Base-by-base conservation (phyloP, 2,797 vertebrate species). In the Gymnothorax javanicus region DNA sequence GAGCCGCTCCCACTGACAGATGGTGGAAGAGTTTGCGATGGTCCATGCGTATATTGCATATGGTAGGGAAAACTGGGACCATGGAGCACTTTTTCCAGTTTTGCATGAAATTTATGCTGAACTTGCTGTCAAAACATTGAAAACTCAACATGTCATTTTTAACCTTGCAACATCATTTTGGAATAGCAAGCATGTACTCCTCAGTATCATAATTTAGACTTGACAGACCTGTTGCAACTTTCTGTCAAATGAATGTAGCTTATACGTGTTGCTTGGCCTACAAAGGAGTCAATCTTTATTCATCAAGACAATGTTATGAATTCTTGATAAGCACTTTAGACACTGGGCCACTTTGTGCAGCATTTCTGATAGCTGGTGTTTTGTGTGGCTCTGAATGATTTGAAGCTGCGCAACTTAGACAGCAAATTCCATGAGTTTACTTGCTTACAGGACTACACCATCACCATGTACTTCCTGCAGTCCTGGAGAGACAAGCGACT, bases 381-480 rank as follows among this genome's bases (percentile, higher is more conserved):
- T 17, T 15, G 43, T 75, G 3, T 52, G 5, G 33, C 4, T 73
- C 52, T 77, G 43, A 43, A 17, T 17, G 15, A 43, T 77, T 43
- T 43, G 33, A 17, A 20, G 43, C 33, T 52, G 73, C 52, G 2
- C 3, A 77, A 7, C 20, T 33, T 33, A 33, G 0, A 50, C 6
- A 43, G 33, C 33, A 54, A n/a, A 81, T 81, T n/a, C 56, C 56
- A 58, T 4, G 7, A 25, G 56, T 58, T 33, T 0, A 23, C n/a
- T 43, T 62, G 92, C 93, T 92, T 73, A n/a, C 92, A 98, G 97
- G 97, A 98, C 92, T 98, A 98, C 91, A 98, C 97, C 82, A 95
- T 98, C 90, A 98, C 97, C 91, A 98, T 98, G 97, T 98, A 98
- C 91, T 98, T 98, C 92, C 97, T 98, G 91, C 97, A 98, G 91